These are phyloP conservation scores for Ectemnius cavifrons DNA, from an alignment of 2,888 invertebrate genomes.

Conservation along the genomic window DNA sequence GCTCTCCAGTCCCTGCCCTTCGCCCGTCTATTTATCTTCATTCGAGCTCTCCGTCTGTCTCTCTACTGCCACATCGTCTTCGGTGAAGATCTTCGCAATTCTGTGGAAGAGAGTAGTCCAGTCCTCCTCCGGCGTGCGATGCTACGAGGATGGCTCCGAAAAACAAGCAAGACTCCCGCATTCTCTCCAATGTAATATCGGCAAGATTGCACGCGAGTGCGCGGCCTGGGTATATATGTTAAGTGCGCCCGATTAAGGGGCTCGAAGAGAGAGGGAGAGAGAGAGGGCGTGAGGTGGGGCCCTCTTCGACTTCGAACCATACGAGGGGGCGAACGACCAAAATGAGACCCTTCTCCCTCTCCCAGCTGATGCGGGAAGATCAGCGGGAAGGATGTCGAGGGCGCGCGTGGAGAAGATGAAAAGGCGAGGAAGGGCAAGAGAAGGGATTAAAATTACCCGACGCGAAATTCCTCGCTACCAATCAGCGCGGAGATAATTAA, in stretches of 20 bases:
- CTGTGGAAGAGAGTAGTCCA: background rate
- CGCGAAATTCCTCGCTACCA: slow-evolving; percentile 76
- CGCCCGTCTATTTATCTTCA: background rate
- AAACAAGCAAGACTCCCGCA: slow-evolving; percentile 28
- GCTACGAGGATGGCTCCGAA: background rate
- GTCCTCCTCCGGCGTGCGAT: background rate
- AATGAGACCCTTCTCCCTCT: background rate
- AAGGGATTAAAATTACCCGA: slow-evolving; percentile 76
- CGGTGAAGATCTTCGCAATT: background rate
- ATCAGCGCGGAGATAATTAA: slow-evolving; percentile 77
- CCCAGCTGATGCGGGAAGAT: background rate
- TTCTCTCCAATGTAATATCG: slow-evolving; percentile 53
- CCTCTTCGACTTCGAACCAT: slow-evolving; percentile 14
- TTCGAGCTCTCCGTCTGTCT: background rate
- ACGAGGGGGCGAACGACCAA: background rate
- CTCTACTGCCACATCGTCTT: background rate
- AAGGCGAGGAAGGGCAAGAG: slow-evolving; percentile 52
- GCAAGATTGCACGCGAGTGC: slow-evolving; percentile 52
- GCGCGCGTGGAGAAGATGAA: slow-evolving; percentile 27
- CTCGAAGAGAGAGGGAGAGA: slow-evolving; percentile 3
- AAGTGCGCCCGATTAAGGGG: background rate
- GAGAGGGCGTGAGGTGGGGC: slow-evolving; percentile 19
- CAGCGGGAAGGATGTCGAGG: slow-evolving; percentile 9
- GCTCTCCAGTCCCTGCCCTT: background rate
- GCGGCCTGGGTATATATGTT: background rate